Evolutionary conservation across 2,113 vertebrate genomes (phyloP), one percentile per base, ranked within the genome.

Genomic region (Scortum barcoo): DNA sequence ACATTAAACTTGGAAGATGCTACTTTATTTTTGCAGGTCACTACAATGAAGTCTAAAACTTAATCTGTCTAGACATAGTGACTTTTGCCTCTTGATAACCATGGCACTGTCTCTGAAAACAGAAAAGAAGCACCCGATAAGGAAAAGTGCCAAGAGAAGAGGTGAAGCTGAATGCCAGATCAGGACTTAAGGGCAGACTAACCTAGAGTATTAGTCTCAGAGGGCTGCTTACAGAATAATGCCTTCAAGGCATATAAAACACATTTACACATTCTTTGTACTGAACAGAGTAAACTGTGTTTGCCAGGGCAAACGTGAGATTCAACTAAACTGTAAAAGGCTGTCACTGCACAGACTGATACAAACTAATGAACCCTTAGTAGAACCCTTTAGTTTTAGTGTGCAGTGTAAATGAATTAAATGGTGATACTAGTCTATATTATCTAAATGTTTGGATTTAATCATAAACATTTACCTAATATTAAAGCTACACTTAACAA

Each of bases 201-300:
- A 76, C 57, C 30, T 72, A n/a, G n/a, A n/a, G n/a, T n/a, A 9
- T 66, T 22, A 72, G 50, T 42, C 67, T 77, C 60, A 67, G 30
- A 72, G 53, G 24, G 33, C 60, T 60, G 67, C 81, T 61, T 61
- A 74, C n/a, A 74, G 42, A 84, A 74, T 53, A 33, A 73, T 74
- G 63, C 56, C 70, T 74, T 79, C 48, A 67, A 61, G 81, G 67
- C 57, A 36, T 46, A 72, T 20, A 48, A 74, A 65, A 62, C 46
- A 48, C 51, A 66, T 50, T 62, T 70, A 20, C 58, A 72, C 26
- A 48, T 63, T 46, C 28, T 38, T 28, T 48, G 13, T 22, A n/a
- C 12, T 50, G 30, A 65, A 13, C 0, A 65, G 22, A 65, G 40
- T n/a, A 56, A 71, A 14, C 5, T 54, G n/a, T 13, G 56, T 57